Conservation (phyloP, 2,113 vertebrate species). For the Ammodytes marinus region DNA sequence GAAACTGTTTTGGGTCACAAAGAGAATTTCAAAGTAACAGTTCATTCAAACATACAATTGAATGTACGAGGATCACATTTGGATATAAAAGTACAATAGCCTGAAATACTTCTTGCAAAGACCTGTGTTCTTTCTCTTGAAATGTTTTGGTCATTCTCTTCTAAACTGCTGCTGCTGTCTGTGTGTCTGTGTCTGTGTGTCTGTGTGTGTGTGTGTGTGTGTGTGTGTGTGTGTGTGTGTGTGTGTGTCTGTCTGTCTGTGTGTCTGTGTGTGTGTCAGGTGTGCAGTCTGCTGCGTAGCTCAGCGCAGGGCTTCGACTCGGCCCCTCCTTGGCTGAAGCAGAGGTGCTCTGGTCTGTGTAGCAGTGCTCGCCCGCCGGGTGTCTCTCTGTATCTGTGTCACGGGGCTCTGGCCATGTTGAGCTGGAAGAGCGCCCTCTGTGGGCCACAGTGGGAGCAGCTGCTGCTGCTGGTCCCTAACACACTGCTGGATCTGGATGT, state of each 20-base stretch:
- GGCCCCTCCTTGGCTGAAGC: slow-evolving; percentile 86
- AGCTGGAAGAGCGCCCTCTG: slow-evolving; percentile 87
- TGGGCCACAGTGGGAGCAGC: slow-evolving; percentile 83
- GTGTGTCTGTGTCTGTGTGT: too few relatives aligned
- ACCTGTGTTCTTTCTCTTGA: not conserved
- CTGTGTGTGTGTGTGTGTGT: slow-evolving; percentile 20
- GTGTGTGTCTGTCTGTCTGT: too few relatives aligned
- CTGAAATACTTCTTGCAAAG: not conserved
- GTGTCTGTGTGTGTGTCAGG: slow-evolving; percentile 75
- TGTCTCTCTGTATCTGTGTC: slow-evolving; percentile 89
- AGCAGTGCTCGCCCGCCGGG: slow-evolving; percentile 61
- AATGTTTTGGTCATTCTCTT: not conserved
- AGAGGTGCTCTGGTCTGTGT: slow-evolving; percentile 84
- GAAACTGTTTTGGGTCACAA: too few relatives aligned
- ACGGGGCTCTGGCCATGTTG: slow-evolving; percentile 94
- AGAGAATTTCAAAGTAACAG: not conserved
- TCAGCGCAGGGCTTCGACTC: slow-evolving; percentile 46
- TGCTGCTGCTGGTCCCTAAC: slow-evolving; percentile 86
- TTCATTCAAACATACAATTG: not conserved
- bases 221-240: slow-evolving; percentile 69
- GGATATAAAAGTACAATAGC: too few relatives aligned
- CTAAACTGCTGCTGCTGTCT: too few relatives aligned
- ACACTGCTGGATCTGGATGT: slow-evolving; percentile 89
- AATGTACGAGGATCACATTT: not conserved
- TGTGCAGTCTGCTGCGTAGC: slow-evolving; percentile 85